phyloP scores from a whole-genome alignment of 2,888 invertebrate genomes.

The Athripsodes cinereus region DNA sequence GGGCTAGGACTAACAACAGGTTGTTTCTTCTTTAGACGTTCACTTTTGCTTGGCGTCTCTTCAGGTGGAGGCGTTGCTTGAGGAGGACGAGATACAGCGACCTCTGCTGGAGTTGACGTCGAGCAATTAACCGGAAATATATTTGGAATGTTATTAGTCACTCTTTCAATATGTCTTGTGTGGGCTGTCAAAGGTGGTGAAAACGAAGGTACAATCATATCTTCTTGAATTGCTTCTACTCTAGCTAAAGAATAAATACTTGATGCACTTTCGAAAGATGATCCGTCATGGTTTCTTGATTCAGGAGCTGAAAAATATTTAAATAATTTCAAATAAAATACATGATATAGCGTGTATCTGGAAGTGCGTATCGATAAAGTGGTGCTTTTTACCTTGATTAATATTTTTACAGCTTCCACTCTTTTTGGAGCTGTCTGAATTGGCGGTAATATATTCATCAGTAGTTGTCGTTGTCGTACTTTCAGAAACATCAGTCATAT shows the following conservation, averaged over 20 bases:
- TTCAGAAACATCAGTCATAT: conserved; percentile 76
- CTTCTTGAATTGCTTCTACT: conserved; percentile 62
- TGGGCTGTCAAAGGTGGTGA: conserved; percentile 51
- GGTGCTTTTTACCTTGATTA: conserved; percentile 39
- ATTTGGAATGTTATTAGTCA: conserved; percentile 32
- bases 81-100: conserved; percentile 6
- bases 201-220: conserved; percentile 56
- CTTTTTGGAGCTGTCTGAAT: conserved; percentile 65
- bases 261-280: conserved; percentile 83
- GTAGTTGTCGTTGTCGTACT: conserved; percentile 71
- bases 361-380: neutral
- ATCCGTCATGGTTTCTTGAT: conserved; percentile 65
- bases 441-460: conserved; percentile 78
- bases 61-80: conserved; percentile 36
- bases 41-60: conserved; percentile 25
- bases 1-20: conserved; percentile 20
- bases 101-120: neutral
- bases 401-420: conserved; percentile 47
- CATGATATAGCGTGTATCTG: too few relatives aligned
- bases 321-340: neutral
- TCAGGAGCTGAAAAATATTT: conserved; percentile 42
- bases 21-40: conserved; percentile 23
- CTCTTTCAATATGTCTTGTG: conserved; percentile 39
- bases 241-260: conserved; percentile 72
- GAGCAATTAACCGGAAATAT: neutral